Percentiles rank a stretch among this genome's conserved stretches.
phyloP scores from a whole-genome alignment of 2,113 vertebrate genomes.

The Myotis davidii region DNA sequence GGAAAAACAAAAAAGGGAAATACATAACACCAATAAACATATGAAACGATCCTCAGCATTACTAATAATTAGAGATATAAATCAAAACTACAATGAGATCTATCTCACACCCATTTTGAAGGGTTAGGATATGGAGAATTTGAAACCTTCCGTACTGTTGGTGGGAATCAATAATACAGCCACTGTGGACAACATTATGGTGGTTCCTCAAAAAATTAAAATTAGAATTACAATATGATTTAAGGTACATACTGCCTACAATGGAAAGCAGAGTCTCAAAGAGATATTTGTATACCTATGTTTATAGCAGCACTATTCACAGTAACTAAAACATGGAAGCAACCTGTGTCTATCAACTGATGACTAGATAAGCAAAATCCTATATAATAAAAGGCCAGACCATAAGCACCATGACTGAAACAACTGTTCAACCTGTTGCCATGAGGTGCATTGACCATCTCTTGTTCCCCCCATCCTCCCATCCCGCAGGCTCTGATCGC shows the following conservation, averaged over 20 bases:
- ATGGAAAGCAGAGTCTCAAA: background rate
- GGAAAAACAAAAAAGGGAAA: background rate
- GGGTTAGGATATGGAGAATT: background rate
- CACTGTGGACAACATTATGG: background rate
- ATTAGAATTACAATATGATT: background rate
- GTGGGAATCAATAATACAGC: background rate
- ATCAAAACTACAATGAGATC: background rate
- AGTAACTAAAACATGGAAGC: background rate
- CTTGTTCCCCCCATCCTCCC: too few species aligned
- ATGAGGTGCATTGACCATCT: too few species aligned
- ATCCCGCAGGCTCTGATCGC: too few species aligned
- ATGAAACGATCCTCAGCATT: background rate
- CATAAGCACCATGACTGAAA: too few species aligned
- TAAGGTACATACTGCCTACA: background rate
- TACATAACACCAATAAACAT: background rate
- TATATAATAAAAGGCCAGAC: too few species aligned
- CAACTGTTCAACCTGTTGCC: too few species aligned
- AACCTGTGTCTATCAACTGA: background rate
- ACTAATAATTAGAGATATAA: background rate
- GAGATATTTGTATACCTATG: background rate
- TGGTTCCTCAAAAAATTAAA: background rate
- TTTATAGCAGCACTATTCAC: background rate
- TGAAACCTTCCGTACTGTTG: background rate
- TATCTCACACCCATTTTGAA: background rate
- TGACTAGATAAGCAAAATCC: background rate